Percentiles rank a stretch among this genome's conserved stretches.
Conservation (phyloP, 2,113 vertebrate genomes). For the Chrysochloris asiatica region DNA sequence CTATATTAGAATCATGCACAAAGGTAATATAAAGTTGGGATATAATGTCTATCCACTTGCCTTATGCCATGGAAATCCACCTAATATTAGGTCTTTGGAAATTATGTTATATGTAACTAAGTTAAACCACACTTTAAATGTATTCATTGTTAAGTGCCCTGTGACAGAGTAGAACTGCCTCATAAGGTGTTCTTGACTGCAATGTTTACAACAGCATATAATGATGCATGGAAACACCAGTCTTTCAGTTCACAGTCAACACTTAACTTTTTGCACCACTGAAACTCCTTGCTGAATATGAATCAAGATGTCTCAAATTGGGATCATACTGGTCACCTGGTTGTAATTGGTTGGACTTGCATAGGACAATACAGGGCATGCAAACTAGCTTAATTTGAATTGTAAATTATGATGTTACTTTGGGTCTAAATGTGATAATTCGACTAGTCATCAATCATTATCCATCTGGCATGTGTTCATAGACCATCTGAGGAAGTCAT, state of each 20-base stretch:
- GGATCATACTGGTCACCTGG: background rate
- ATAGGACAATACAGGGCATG: background rate
- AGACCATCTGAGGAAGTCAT: background rate
- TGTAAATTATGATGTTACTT: constrained; percentile 21
- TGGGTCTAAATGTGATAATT: background rate
- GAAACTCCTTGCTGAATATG: background rate
- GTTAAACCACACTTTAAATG: background rate
- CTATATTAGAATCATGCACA: background rate
- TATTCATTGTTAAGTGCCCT: background rate
- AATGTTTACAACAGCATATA: background rate
- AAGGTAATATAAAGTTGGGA: background rate
- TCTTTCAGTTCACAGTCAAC: background rate
- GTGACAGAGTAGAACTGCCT: background rate
- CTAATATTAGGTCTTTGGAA: background rate
- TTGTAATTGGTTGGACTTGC: background rate
- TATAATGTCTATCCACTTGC: background rate
- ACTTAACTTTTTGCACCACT: background rate
- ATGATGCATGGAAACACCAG: background rate
- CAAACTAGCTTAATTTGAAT: background rate
- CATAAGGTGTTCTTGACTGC: no score
- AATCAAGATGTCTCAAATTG: background rate
- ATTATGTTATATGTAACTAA: background rate
- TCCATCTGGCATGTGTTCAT: background rate
- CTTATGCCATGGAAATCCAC: background rate
- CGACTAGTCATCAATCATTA: background rate